phyloP scores from a whole-genome alignment of 2,797 vertebrate genomes.

The Okamejei kenojei region DNA sequence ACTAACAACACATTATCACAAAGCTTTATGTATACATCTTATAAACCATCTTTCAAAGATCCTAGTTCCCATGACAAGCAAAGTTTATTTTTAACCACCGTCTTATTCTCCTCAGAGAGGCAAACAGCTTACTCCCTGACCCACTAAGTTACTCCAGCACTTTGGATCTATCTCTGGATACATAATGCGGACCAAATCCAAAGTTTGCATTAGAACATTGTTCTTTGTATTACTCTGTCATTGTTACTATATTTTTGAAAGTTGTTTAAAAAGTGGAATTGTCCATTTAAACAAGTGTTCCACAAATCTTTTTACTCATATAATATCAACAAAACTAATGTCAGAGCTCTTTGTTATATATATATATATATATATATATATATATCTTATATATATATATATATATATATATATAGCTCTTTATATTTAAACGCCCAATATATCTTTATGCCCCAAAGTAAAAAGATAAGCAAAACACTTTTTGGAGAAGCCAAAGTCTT shows the following conservation, averaged over 20 bases:
- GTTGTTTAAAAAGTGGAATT: neutral
- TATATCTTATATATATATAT: too few species aligned
- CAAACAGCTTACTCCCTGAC: neutral
- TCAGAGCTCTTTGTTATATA: neutral
- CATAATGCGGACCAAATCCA: neutral
- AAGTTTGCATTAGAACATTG: neutral
- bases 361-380: too few species aligned
- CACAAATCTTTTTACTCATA: neutral
- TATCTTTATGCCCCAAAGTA: neutral
- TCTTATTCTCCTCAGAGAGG: neutral
- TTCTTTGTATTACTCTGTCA: neutral
- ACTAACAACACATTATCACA: neutral
- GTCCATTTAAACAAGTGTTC: neutral
- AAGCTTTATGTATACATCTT: neutral
- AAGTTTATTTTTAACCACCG: conserved; percentile 3
- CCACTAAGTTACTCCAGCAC: too few species aligned
- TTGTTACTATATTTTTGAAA: neutral
- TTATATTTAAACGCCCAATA: too few species aligned
- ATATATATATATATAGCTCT: too few species aligned
- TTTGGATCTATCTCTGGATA: neutral
- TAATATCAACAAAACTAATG: neutral
- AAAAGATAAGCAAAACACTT: neutral
- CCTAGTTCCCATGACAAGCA: conserved; percentile 8
- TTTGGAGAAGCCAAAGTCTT: neutral
- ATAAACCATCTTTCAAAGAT: neutral